Evolutionary conservation across 2,797 vertebrate species (phyloP), one percentile per base, ranked within the genome.

Genomic region (Squalus acanthias): DNA sequence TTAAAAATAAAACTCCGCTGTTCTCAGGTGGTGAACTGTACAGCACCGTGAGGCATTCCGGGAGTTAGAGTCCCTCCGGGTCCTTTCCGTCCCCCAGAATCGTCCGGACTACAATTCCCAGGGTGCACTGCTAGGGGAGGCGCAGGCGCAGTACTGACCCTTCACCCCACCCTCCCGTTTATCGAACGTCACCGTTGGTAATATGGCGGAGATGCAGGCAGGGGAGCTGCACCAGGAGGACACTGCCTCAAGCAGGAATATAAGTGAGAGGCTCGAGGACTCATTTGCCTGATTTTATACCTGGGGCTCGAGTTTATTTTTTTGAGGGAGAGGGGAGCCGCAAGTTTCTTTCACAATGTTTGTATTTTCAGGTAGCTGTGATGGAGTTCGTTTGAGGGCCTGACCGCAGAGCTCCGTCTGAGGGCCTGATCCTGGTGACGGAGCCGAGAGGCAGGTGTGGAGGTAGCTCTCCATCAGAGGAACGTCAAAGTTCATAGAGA

Each of bases 351-450:
- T 29, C 33, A 22, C 50, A 60, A 20, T 57, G 33, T 67, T 57
- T 67, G 20, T 33, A 24, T 67, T 13, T 96, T 46, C 10, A 33
- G 39, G 26, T 82, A 22, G 74, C 15, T 60, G 72, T 96, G 74
- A 67, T 67, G 65, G 74, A 87, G 10, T 65, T 60, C 0, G 96
- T 97, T 97, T 96, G 96, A 97, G 97, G 98, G 98, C 98, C 98
- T 98, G 98, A 98, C 96, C 97, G 96, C 97, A 98, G 98, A 98
- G 98, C 98, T 98, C 98, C 98, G 97, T 97, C 97, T 97, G 85
- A 97, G 98, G 98, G 97, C 98, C 98, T 97, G 98, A 97, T 96
- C 96, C 91, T 96, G 33, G 96, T 96, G 0, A 96, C 57, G 96
- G 87, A 96, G 96, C 60, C 60, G 46, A 53, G 57, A n/a, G n/a